Evolutionary conservation across 2,888 invertebrate genomes (phyloP), one percentile per base, ranked within the genome.

Genomic region (Cistogaster globosa): DNA sequence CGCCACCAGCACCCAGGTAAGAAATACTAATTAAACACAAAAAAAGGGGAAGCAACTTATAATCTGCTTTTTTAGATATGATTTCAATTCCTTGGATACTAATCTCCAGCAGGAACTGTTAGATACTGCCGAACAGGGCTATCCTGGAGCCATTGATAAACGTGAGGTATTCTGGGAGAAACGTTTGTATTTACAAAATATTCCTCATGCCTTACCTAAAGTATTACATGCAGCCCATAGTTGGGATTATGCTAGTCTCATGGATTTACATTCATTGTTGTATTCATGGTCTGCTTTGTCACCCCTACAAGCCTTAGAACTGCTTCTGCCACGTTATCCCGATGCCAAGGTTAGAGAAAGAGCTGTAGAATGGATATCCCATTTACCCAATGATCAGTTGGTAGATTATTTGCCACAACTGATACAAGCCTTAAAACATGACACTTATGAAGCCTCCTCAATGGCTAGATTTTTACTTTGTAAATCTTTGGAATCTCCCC

Each of bases 401-500:
- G 96, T 97, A 48, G 97, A 98, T 90, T 97, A 97, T 91, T 93
- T 99, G 89, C 99, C 99, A 1, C 99, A 99, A 90, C 93, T 99
- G 14, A 95, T 98, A 58, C 98, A 98, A 93, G 98, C 96, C 86
- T 93, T 97, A 89, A 97, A 97, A 88, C 97, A 96, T 92, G 98
- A 97, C 93, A 98, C 96, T 1, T 98, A 97, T 90, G 98, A 98
- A 91, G 95, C 97, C 60, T 98, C 98, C 16, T 95, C 97, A 0
- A 94, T 99, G 75, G 97, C 98, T 0, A 94, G 94, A 88, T 96
- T 98, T 89, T 93, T 98, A 67, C 92, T 98, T 22, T 96, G 97
- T 85, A 95, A 97, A 84, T 96, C 98, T 0, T 93, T 98, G 80
- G 94, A 95, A 42, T 97, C 97, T 18, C 97, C 98, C 0, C 95